phyloP scores from a whole-genome alignment of 2,888 invertebrate genomes.

The Nemotelus pantherinus region DNA sequence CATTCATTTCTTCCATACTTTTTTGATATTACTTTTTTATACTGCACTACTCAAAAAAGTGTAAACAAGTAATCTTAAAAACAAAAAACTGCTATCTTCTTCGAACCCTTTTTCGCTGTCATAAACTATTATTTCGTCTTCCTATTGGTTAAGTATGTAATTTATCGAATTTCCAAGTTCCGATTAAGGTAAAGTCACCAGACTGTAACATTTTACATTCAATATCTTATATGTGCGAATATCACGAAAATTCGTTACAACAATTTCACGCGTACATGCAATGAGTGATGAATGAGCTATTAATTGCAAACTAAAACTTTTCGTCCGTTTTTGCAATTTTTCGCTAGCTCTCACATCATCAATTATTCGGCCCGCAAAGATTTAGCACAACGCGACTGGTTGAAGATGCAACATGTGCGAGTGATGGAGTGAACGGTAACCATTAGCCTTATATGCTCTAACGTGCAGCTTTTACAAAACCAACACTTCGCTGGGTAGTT shows the following conservation, averaged over 20 bases:
- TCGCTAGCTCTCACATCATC: conserved; percentile 21
- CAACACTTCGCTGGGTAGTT: neutral
- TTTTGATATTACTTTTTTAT: no score
- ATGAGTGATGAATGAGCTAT: conserved; percentile 32
- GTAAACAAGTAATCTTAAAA: no score
- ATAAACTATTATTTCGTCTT: no score
- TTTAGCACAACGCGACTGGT: neutral
- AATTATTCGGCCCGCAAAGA: conserved; percentile 25
- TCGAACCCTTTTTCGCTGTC: no score
- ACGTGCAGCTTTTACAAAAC: neutral
- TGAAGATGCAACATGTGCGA: conserved; percentile 47
- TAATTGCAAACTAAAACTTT: conserved; percentile 43
- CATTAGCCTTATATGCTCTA: conserved; percentile 7
- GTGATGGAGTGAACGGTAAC: conserved; percentile 37
- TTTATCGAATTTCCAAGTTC: no score
- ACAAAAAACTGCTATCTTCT: no score
- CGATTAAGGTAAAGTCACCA: no score
- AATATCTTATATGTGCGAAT: no score
- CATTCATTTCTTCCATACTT: no score
- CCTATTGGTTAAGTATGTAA: no score
- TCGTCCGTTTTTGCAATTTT: conserved; percentile 20
- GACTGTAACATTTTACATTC: no score
- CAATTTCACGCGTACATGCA: conserved; percentile 3
- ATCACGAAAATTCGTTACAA: neutral
- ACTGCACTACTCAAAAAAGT: no score